Percentiles rank a stretch among this genome's conserved stretches.
Evolutionary conservation across 2,113 vertebrate genomes (phyloP).

Genomic region (Sylvia atricapilla): DNA sequence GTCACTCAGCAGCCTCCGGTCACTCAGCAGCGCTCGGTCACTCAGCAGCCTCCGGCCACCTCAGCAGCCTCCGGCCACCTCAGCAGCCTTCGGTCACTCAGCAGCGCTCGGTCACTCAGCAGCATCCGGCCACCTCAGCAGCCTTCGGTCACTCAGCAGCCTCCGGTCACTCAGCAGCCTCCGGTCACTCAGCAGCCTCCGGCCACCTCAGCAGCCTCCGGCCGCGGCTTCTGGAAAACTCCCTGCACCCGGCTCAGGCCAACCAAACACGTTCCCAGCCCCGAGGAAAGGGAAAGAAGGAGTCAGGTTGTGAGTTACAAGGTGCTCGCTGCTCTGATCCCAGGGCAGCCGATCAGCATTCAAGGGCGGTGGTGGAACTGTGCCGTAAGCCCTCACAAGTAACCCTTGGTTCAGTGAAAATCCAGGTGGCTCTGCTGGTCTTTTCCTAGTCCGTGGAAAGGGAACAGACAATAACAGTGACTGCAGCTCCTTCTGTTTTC

Average conservation of each 20-base stretch:
- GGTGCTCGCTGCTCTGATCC: not conserved
- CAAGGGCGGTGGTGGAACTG: not conserved
- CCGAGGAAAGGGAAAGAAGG: not conserved
- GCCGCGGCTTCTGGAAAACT: not conserved
- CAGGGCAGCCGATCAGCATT: not conserved
- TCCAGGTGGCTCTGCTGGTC: not conserved
- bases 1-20: not conserved
- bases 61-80: no score
- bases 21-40: no score
- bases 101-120: no score
- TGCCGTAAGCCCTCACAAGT: not conserved
- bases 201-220: not conserved
- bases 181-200: no score
- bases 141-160: no score
- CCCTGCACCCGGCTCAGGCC: not conserved
- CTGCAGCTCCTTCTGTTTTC: not conserved
- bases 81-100: no score
- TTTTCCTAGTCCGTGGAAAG: not conserved
- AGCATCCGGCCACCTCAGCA: no score
- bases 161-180: no score
- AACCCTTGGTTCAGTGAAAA: not conserved
- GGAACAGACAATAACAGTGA: not conserved
- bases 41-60: no score
- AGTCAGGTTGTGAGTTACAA: not conserved
- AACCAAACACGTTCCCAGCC: not conserved